Evolutionary conservation across 53 echinoderm and acorn worm species (phyloP).

Genomic region (Luidia sarsii): DNA sequence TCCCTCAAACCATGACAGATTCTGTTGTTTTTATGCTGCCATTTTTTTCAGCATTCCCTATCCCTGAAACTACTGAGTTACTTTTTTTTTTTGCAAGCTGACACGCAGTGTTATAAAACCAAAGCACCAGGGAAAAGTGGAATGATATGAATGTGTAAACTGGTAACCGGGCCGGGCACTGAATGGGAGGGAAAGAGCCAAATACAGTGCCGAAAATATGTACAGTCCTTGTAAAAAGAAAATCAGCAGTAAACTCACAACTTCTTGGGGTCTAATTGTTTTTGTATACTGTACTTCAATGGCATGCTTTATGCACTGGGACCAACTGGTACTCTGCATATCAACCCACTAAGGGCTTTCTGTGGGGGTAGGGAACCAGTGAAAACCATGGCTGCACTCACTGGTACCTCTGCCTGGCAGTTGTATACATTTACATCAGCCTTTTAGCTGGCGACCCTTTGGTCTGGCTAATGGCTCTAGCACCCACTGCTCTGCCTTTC

Average conservation of each 20-base stretch:
- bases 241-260: neutral
- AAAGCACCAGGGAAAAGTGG: constrained; percentile 29
- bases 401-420: too few relatives aligned
- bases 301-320: neutral
- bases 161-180: neutral
- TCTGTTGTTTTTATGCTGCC: too few relatives aligned
- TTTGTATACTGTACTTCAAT: neutral
- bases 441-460: too few relatives aligned
- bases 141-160: constrained; percentile 23
- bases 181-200: constrained; percentile 41
- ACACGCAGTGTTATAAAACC: neutral
- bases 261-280: neutral
- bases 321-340: neutral
- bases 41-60: too few relatives aligned
- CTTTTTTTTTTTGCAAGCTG: neutral
- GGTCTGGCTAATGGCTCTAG: too few relatives aligned
- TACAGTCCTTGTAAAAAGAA: constrained; percentile 2
- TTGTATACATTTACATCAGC: too few relatives aligned
- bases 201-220: constrained; percentile 15
- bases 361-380: neutral
- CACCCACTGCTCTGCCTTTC: too few relatives aligned
- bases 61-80: too few relatives aligned
- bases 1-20: too few relatives aligned
- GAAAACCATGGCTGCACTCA: too few relatives aligned
- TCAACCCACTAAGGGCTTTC: neutral